Conservation (phyloP, 2,113 vertebrate species). For the Forbesichthys papilliferus region DNA sequence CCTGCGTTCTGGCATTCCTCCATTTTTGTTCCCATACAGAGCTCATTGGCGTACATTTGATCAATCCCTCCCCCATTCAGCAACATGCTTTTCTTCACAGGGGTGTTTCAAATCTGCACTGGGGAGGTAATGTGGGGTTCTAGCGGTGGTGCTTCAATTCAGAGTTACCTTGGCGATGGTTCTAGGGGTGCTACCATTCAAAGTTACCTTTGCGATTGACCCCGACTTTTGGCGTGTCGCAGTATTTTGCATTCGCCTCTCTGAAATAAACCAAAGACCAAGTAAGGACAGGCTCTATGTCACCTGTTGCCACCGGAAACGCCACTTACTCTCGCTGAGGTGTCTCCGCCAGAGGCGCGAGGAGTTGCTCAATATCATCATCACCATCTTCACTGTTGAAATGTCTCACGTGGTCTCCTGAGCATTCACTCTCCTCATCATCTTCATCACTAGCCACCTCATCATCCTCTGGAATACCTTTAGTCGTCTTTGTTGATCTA, state of each 20-base stretch:
- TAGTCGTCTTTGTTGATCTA: constrained; percentile 33
- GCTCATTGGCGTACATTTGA: no score
- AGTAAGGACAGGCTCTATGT: fast-evolving
- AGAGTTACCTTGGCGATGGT: background rate
- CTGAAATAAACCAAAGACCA: constrained; percentile 29
- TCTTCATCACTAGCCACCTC: constrained; percentile 19
- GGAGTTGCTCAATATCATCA: constrained; percentile 68
- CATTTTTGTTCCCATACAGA: no score
- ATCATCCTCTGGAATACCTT: constrained; percentile 24
- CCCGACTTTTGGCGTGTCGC: constrained; percentile 51
- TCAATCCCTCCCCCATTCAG: no score
- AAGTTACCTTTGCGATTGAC: background rate
- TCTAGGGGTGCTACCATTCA: no score
- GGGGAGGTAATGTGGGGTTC: no score
- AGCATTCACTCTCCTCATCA: constrained; percentile 29
- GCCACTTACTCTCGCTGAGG: constrained; percentile 51
- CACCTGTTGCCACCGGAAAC: background rate
- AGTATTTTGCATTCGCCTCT: constrained; percentile 18
- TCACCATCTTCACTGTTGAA: constrained; percentile 42
- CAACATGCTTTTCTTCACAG: no score
- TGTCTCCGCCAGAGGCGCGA: constrained; percentile 58
- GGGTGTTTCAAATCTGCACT: no score
- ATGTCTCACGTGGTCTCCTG: constrained; percentile 15
- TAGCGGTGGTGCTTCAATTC: no score
- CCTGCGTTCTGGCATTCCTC: no score